Conservation (phyloP, 2,113 vertebrate species). For the Ptyas mucosa region DNA sequence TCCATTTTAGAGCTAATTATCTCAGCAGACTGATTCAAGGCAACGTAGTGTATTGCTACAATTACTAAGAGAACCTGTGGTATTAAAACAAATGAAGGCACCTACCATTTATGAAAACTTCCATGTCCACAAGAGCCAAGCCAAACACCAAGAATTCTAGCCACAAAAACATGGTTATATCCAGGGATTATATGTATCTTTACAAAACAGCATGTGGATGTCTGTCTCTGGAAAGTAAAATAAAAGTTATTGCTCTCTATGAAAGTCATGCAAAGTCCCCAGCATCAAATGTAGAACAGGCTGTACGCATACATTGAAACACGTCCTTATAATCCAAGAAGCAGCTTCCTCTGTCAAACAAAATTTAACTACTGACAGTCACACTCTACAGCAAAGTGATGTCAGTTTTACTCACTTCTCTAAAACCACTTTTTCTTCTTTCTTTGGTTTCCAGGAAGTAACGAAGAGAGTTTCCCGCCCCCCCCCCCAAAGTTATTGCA, state of each 20-base stretch:
- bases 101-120: slow-evolving; percentile 63
- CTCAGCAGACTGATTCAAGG: slow-evolving; percentile 7
- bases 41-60: not conserved
- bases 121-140: slow-evolving; percentile 62
- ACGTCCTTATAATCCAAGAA: slow-evolving; percentile 72
- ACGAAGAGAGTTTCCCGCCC: slow-evolving; percentile 36
- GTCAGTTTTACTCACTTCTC: slow-evolving; percentile 79
- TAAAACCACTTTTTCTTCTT: slow-evolving; percentile 51
- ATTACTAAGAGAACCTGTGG: not conserved
- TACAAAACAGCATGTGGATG: slow-evolving; percentile 78
- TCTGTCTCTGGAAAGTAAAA: slow-evolving; percentile 69
- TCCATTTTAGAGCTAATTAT: not conserved
- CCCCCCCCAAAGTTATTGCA: slow-evolving; percentile 46
- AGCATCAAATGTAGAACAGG: slow-evolving; percentile 46
- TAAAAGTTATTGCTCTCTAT: slow-evolving; percentile 53
- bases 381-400: slow-evolving; percentile 69
- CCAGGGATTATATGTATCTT: slow-evolving; percentile 69
- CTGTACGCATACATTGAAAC: slow-evolving; percentile 63
- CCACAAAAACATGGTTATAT: slow-evolving; percentile 81
- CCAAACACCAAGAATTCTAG: slow-evolving; percentile 74
- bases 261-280: slow-evolving; percentile 41
- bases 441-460: slow-evolving; percentile 79
- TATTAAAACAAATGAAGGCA: slow-evolving; percentile 39
- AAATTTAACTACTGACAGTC: slow-evolving; percentile 71
- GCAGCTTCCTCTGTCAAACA: slow-evolving; percentile 79